Base-by-base conservation (phyloP, 2,888 invertebrate genomes). In the Vesta saturnalis region DNA sequence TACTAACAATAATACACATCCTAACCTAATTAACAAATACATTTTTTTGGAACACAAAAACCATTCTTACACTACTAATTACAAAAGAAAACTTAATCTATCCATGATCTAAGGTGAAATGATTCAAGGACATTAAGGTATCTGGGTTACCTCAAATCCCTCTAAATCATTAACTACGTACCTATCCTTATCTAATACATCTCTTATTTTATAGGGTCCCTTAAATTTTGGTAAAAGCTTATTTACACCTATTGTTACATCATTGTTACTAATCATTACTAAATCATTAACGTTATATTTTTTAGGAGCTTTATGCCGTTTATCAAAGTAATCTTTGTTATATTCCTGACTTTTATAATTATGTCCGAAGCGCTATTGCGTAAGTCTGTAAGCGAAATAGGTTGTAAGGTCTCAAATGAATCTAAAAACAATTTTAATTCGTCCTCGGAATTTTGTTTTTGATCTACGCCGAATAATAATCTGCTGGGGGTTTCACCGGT, bases 381-480 rank as follows among this genome's bases (percentile, higher is more conserved):
- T 43, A 43, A 43, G 2, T 43, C 43, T 3, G 8, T n/a, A 5
- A 43, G 10, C 12, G 3, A 5, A 8, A 43, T n/a, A 14, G 3
- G 5, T 14, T 43, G 5, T n/a, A 12, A n/a, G 10, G 43, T 2
- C 14, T 43, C n/a, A 5, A 43, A 43, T 3, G 14, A 43, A 43
- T 43, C 43, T n/a, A 43, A 43, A 43, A 43, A 43, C 10, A 43
- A 43, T n/a, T 43, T 43, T 43, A 43, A 43, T 47, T 47, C 14
- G 15, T 55, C 55, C 1, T 47, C 16, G 1, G 47, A 47, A 16
- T 8, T 47, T 3, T 3, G n/a, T 54, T 71, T 72, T 54, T 81
- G 79, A 35, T 74, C 43, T 5, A 76, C 55, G 0, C 79, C 78
- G 58, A 78, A 79, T 14, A 80, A 69, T 46, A 77, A 60, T n/a